Base-by-base conservation (phyloP, 2,797 vertebrate genomes). In the Argentina silus region DNA sequence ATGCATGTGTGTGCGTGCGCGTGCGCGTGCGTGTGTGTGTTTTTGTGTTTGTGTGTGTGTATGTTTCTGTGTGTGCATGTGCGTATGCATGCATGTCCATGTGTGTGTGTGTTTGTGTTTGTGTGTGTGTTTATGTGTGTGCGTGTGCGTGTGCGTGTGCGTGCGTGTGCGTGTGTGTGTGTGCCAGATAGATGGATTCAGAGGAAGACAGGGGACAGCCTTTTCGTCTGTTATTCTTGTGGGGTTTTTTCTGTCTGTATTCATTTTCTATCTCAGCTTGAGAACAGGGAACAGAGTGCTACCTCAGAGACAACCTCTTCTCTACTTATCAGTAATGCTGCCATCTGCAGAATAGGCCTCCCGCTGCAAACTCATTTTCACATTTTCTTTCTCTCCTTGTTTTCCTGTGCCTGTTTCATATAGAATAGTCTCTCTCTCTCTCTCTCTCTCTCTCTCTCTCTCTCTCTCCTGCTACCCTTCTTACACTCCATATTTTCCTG, bases 261-360 rank as follows among this genome's bases (percentile, higher is more conserved):
- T 90, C 67, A 88, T 89, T 90, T 86, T 85, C 78, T 73, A 19
- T 76, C 83, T 82, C 85, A 78, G 83, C 81, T 79, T 85, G 84
- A 87, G 78, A 77, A 72, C 76, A 51, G 68, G 75, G 81, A 85
- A 12, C 17, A 78, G 80, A 85, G 85, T 78, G 80, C 78, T 81
- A 81, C 78, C 73, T 79, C 74, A 57, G 75, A 84, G 73, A 84
- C 80, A 78, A 73, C 75, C 75, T 70, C 69, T 60, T 80, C 80
- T 80, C 78, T 81, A 72, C 74, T 85, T 80, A 76, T 67, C 70
- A 78, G 63, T 75, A 21, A 70, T 79, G 76, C 80, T 73, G 44
- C 78, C 67, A 74, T 67, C 67, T 1, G 70, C 79, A 79, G 66
- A 80, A 79, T 82, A 79, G 75, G 75, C 71, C 9, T 27, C 81